phyloP scores from a whole-genome alignment of 2,797 vertebrate genomes.

The Orestias chungarensis region DNA sequence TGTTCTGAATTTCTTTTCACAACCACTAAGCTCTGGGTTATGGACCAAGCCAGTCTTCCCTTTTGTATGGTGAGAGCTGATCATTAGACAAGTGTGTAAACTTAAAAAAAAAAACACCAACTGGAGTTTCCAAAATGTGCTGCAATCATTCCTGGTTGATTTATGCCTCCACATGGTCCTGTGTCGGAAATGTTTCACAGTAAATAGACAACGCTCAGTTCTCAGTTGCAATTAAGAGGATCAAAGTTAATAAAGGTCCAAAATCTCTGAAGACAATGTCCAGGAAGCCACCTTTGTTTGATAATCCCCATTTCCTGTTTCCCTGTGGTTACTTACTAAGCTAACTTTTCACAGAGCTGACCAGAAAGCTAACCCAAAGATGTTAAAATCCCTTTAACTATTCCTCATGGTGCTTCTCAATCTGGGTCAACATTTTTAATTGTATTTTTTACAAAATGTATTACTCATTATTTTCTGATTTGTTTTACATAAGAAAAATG shows the following conservation, averaged over 20 bases:
- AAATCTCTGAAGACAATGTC: neutral
- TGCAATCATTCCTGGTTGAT: neutral
- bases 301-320: neutral
- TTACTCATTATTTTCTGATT: too few relatives aligned
- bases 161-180: neutral
- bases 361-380: neutral
- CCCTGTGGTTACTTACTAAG: neutral
- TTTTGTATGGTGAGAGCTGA: neutral
- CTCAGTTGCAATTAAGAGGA: too few relatives aligned
- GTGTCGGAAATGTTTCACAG: neutral
- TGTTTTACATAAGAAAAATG: too few relatives aligned
- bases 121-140: neutral
- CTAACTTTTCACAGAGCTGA: neutral
- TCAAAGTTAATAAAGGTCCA: neutral
- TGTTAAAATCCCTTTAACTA: neutral
- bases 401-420: neutral
- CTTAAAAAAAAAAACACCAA: fast-evolving
- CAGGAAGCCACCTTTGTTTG: neutral
- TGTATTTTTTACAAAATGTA: too few relatives aligned
- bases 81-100: neutral
- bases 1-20: neutral
- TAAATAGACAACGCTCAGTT: neutral
- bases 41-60: neutral
- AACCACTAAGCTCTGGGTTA: neutral
- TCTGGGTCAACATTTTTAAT: too few relatives aligned